These are phyloP conservation scores for Chelonia mydas DNA, from an alignment of 2,797 vertebrate genomes.

Conservation along the genomic window DNA sequence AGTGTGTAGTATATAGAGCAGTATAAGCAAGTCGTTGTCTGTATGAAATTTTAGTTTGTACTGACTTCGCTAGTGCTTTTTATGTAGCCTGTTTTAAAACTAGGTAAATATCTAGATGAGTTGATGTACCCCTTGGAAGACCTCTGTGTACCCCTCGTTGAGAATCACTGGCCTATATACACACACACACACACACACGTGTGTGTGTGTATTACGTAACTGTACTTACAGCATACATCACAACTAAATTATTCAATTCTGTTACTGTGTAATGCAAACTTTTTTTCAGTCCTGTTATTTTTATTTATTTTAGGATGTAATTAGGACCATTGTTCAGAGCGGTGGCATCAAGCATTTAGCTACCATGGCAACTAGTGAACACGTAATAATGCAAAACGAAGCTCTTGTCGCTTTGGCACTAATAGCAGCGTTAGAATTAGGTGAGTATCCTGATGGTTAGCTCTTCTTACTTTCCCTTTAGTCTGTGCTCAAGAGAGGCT, in stretches of 20 bases:
- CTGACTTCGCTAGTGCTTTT: too few relatives aligned
- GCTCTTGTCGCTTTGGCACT: slow-evolving; percentile 96
- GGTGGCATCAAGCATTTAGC: slow-evolving; percentile 96
- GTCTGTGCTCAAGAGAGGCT: neutral
- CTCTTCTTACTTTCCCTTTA: slow-evolving; percentile 7
- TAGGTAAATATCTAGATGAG: too few relatives aligned
- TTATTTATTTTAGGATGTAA: slow-evolving; percentile 84
- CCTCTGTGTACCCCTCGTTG: too few relatives aligned
- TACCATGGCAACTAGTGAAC: slow-evolving; percentile 98
- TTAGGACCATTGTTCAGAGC: slow-evolving; percentile 93
- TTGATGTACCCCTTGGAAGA: too few relatives aligned
- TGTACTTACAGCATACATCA: fast-evolving
- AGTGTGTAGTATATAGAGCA: too few relatives aligned
- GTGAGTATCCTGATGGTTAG: slow-evolving; percentile 82
- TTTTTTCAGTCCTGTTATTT: slow-evolving; percentile 50
- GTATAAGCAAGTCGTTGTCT: too few relatives aligned
- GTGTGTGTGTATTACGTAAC: fast-evolving
- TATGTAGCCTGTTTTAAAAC: too few relatives aligned
- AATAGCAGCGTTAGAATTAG: slow-evolving; percentile 94
- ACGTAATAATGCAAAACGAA: slow-evolving; percentile 99
- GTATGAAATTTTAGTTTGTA: too few relatives aligned
- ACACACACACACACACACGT: neutral
- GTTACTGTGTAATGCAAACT: slow-evolving; percentile 11
- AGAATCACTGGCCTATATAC: neutral
- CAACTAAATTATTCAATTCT: neutral